These are phyloP conservation scores for Sweltsa coloradensis DNA, from an alignment of 1,140 invertebrate species.

Conservation along the genomic window DNA sequence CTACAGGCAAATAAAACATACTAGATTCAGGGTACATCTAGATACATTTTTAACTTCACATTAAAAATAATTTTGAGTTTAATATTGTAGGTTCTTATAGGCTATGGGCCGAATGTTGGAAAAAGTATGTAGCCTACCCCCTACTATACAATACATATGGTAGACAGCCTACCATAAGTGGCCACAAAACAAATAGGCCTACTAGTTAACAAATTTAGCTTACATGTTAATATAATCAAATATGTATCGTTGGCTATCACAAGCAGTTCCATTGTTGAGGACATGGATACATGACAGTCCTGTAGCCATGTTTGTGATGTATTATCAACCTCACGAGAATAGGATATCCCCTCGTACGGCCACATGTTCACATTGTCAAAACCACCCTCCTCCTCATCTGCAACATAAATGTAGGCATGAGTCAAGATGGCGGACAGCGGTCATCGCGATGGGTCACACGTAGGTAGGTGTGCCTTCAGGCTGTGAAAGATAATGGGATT, in stretches of 20 bases:
- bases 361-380: constrained; percentile 36
- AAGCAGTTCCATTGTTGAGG: constrained; percentile 56
- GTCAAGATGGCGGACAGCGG: no score
- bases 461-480: no score
- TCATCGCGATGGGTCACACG: no score
- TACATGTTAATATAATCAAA: constrained; percentile 50
- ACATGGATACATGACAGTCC: constrained; percentile 53
- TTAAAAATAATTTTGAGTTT: constrained; percentile 37
- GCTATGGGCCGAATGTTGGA: constrained; percentile 25
- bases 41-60: no score
- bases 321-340: background rate
- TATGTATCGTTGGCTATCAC: constrained; percentile 50
- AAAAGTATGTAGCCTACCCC: no score
- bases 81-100: constrained; percentile 33
- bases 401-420: constrained; percentile 12
- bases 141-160: no score
- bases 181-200: constrained; percentile 36
- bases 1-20: no score
- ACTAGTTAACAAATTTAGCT: constrained; percentile 41
- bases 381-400: constrained; percentile 18
- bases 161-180: constrained; percentile 39
- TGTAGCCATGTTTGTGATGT: constrained; percentile 46
- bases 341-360: background rate
- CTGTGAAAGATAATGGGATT: no score
- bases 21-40: no score